Percentiles rank a stretch among this genome's conserved stretches.
Conservation (phyloP, 2,797 vertebrate genomes). For the Anguilla megastoma region DNA sequence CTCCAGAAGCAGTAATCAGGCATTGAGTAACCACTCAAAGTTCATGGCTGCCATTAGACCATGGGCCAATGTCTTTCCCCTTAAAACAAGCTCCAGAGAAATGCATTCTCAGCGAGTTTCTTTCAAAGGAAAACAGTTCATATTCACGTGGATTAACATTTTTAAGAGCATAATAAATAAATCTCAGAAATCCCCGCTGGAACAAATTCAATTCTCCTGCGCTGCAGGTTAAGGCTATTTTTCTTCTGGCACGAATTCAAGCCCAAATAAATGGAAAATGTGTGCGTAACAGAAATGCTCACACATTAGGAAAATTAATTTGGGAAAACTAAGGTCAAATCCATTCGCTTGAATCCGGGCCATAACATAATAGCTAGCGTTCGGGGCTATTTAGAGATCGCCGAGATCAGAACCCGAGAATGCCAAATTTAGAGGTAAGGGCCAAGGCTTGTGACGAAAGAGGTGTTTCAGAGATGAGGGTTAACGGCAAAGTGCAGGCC, state of each 20-base stretch:
- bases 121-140: neutral
- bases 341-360: neutral
- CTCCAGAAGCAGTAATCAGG: neutral
- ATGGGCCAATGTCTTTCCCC: neutral
- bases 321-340: neutral
- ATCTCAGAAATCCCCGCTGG: neutral
- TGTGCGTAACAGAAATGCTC: neutral
- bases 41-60: neutral
- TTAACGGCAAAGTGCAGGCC: neutral
- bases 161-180: conserved; percentile 4
- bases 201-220: conserved; percentile 7
- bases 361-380: neutral
- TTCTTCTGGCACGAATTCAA: neutral
- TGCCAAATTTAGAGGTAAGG: neutral
- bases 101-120: neutral
- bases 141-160: conserved; percentile 5
- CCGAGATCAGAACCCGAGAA: neutral
- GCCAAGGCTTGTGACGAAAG: neutral
- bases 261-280: neutral
- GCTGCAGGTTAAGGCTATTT: neutral
- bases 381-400: neutral
- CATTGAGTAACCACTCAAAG: neutral
- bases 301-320: neutral
- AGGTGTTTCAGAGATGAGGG: neutral
- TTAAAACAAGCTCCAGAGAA: neutral